These are phyloP conservation scores for Pygocentrus nattereri DNA, from an alignment of 2,797 vertebrate species.

Conservation along the genomic window DNA sequence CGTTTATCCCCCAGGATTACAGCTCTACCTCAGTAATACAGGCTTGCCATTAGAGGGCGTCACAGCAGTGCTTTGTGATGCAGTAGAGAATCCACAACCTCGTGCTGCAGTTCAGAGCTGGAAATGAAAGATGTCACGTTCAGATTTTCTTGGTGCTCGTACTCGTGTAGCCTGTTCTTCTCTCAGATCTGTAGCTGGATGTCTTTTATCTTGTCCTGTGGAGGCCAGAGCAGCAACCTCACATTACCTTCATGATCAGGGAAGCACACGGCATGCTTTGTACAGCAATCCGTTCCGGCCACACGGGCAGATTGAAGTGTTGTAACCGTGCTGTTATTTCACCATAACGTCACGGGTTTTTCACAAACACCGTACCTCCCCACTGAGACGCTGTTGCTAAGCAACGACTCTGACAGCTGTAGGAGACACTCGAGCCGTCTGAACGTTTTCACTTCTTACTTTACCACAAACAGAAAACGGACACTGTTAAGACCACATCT, in stretches of 20 bases:
- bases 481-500: no score
- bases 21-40: background rate
- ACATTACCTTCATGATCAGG: background rate
- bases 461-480: no score
- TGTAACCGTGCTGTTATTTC: no score
- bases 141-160: background rate
- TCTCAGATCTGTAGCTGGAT: background rate
- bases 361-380: no score
- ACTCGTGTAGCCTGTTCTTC: background rate
- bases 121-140: background rate
- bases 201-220: background rate
- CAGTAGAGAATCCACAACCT: background rate
- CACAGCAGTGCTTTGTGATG: background rate
- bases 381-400: no score
- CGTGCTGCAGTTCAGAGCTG: background rate
- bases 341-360: no score
- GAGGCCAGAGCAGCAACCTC: background rate
- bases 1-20: background rate
- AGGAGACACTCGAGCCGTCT: no score
- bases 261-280: no score
- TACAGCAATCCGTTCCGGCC: no score
- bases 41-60: constrained; percentile 13
- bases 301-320: no score
- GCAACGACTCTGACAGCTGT: no score
- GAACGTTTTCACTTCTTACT: no score